Conservation (phyloP, 1,140 invertebrate genomes). For the Alviniconcha marisindica region DNA sequence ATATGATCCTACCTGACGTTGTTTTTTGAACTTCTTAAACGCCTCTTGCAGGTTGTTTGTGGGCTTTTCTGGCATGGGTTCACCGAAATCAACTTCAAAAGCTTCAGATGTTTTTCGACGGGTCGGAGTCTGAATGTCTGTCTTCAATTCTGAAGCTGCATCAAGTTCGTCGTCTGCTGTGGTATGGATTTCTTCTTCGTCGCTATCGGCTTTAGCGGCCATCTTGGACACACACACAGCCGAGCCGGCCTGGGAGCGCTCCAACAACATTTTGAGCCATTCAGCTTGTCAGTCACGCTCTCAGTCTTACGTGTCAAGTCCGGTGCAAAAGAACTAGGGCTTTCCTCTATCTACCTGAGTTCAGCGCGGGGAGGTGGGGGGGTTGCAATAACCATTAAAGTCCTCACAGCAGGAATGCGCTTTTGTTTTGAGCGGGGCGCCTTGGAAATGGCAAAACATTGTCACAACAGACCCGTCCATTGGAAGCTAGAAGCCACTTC, state of each 20-base stretch:
- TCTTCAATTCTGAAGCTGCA: neutral
- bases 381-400: neutral
- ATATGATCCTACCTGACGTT: neutral
- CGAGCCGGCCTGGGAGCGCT: neutral
- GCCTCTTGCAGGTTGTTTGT: neutral
- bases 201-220: neutral
- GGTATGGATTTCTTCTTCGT: neutral
- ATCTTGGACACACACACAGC: neutral
- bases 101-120: neutral
- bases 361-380: neutral
- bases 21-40: conserved; percentile 5
- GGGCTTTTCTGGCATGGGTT: neutral
- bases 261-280: conserved; percentile 5
- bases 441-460: conserved; percentile 13
- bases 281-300: neutral
- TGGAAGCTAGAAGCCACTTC: neutral
- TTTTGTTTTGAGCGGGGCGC: conserved; percentile 13
- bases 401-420: neutral
- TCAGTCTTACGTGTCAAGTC: neutral
- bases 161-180: neutral
- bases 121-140: neutral
- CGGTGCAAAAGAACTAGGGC: too few relatives aligned
- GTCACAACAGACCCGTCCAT: neutral
- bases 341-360: too few relatives aligned
- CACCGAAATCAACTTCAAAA: neutral